phyloP scores from a whole-genome alignment of 2,797 vertebrate genomes.

The Danio jaintianensis region DNA sequence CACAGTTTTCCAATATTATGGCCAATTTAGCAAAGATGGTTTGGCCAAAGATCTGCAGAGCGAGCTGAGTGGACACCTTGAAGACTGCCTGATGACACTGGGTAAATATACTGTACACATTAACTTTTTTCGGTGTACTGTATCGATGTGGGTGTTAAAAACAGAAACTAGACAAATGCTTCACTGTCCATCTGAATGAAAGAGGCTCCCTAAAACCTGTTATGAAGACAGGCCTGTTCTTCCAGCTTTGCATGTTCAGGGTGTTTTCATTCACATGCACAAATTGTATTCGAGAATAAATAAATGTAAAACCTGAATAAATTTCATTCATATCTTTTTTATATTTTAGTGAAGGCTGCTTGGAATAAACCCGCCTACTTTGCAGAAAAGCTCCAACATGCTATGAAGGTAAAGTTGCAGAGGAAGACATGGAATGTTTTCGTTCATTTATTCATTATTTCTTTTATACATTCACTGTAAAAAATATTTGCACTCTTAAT shows the following conservation, averaged over 20 bases:
- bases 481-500: too few relatives aligned
- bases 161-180: neutral
- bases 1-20: constrained; percentile 40
- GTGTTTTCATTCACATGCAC: neutral
- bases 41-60: constrained; percentile 73
- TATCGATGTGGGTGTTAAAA: constrained; percentile 14
- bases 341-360: constrained; percentile 82
- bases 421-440: neutral
- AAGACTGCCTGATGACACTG: constrained; percentile 77
- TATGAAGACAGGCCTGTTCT: neutral
- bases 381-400: constrained; percentile 87
- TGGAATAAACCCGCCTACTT: constrained; percentile 89
- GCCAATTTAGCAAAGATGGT: constrained; percentile 70
- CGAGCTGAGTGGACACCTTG: constrained; percentile 77
- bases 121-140: neutral
- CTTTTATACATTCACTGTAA: too few relatives aligned
- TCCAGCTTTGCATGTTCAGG: constrained; percentile 18
- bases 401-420: constrained; percentile 86
- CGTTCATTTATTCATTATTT: too few relatives aligned
- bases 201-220: neutral
- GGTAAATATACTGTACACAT: constrained; percentile 70
- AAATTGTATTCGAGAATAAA: too few relatives aligned
- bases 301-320: neutral
- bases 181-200: neutral
- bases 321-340: constrained; percentile 26